phyloP scores from a whole-genome alignment of 2,113 vertebrate genomes.

The Craseonycteris thonglongyai region DNA sequence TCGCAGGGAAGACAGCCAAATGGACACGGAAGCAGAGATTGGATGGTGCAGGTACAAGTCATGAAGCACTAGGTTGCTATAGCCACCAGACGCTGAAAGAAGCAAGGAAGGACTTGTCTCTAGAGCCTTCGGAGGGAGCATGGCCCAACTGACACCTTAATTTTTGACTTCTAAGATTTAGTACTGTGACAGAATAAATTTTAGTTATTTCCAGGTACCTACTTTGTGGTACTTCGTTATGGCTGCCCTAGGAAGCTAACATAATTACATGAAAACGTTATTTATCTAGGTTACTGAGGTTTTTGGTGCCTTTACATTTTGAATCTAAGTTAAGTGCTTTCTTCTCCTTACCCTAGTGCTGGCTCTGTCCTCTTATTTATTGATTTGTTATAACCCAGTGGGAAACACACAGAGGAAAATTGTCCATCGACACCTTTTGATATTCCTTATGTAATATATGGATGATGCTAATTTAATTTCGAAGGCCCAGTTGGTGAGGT shows the following conservation, averaged over 20 bases:
- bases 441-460: not conserved
- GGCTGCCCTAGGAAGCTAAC: not conserved
- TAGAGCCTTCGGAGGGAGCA: not conserved
- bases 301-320: not conserved
- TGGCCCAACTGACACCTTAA: not conserved
- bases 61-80: accelerated
- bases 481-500: not conserved
- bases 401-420: not conserved
- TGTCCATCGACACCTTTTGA: not conserved
- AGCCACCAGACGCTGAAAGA: not conserved
- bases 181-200: not conserved
- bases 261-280: not conserved
- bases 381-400: not conserved
- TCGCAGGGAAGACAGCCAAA: not conserved
- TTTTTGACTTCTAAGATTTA: not conserved
- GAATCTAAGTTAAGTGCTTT: not conserved
- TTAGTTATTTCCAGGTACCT: not conserved
- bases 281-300: not conserved
- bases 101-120: not conserved
- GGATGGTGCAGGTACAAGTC: not conserved
- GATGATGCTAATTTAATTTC: not conserved
- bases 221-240: not conserved
- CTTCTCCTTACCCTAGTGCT: not conserved
- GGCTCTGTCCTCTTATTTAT: not conserved
- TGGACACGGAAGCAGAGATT: not conserved